Evolutionary conservation across 2,797 vertebrate genomes (phyloP), one percentile per base, ranked within the genome.

Genomic region (Muraenolepis orangiensis): DNA sequence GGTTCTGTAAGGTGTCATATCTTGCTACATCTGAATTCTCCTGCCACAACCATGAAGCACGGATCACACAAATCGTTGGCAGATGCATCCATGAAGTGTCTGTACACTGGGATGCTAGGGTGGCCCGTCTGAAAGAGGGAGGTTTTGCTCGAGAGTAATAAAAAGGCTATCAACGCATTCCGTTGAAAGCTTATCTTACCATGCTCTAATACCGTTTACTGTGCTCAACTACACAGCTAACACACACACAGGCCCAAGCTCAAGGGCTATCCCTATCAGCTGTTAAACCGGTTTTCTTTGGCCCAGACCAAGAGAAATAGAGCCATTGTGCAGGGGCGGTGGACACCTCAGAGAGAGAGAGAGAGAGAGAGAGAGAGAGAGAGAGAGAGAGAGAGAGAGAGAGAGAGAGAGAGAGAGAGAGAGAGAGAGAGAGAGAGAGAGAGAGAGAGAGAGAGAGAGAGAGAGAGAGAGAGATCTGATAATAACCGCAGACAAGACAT

Each of bases 281-380:
- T 61, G 73, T 67, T 67, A 42, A 82, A 87, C 81, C 29, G 1
- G 70, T 89, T 89, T 83, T 46, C 57, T n/a, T n/a, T 66, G 67
- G 36, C 74, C 69, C 72, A 76, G 51, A 31, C 30, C 46, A 29
- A 71, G 34, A 34, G 38, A 72, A 31, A 75, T 36, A 69, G 36
- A 68, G 12, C 29, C 46, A 76, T 79, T 86, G 77, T 82, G 74
- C 46, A 16, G 74, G 8, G 8, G 38, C 38, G 69, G 68, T 74
- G 70, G 72, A 68, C 57, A 77, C 64, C 70, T 12, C n/a, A 76
- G 68, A 78, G 64, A 7, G 81, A 78, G 83, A 78, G 71, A 73
- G 73, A 73, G 3, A 12, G 67, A 84, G 77, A 78, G 72, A 84
- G 70, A 72, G 38, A 71, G 38, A 71, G 70, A 71, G 64, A 66